Conservation (phyloP, 1,140 invertebrate species). For the Agrypnia vestita region DNA sequence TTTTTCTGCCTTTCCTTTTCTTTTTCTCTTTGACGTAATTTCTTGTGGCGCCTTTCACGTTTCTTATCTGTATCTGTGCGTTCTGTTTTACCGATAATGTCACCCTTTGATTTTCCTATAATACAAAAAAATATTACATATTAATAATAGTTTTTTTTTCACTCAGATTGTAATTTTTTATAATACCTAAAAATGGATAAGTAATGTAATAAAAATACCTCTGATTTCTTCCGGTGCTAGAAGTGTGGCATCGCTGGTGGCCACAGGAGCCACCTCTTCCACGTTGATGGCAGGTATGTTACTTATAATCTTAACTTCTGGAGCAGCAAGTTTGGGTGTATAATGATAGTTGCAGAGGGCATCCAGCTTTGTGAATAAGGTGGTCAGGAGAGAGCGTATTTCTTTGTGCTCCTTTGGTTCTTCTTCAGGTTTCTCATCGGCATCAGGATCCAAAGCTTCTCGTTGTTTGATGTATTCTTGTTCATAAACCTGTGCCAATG, state of each 20-base stretch:
- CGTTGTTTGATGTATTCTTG: constrained; percentile 91
- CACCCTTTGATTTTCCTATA: constrained; percentile 83
- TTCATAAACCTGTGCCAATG: constrained; percentile 96
- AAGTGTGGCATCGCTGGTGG: constrained; percentile 86
- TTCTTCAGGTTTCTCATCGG: constrained; percentile 77
- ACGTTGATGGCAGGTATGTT: constrained; percentile 94
- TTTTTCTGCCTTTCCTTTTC: constrained; percentile 73
- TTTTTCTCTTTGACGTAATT: constrained; percentile 80
- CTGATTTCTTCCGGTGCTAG: constrained; percentile 96
- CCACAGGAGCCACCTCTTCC: constrained; percentile 96
- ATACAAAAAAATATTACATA: constrained; percentile 48
- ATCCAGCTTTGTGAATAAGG: constrained; percentile 91
- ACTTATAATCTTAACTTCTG: constrained; percentile 92
- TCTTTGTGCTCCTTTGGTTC: constrained; percentile 82
- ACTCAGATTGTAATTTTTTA: no score
- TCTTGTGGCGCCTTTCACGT: constrained; percentile 90
- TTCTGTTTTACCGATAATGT: constrained; percentile 86
- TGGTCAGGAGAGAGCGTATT: constrained; percentile 84
- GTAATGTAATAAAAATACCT: constrained; percentile 68
- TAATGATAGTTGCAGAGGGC: constrained; percentile 95
- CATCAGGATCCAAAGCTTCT: constrained; percentile 77
- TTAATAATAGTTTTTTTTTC: no score
- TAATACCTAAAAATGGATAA: no score
- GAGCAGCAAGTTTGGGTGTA: constrained; percentile 88
- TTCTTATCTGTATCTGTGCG: constrained; percentile 91